Percentiles rank a stretch among this genome's conserved stretches.
These are phyloP conservation scores for Setipinna tenuifilis DNA, from an alignment of 2,797 vertebrate genomes.

Conservation along the genomic window DNA sequence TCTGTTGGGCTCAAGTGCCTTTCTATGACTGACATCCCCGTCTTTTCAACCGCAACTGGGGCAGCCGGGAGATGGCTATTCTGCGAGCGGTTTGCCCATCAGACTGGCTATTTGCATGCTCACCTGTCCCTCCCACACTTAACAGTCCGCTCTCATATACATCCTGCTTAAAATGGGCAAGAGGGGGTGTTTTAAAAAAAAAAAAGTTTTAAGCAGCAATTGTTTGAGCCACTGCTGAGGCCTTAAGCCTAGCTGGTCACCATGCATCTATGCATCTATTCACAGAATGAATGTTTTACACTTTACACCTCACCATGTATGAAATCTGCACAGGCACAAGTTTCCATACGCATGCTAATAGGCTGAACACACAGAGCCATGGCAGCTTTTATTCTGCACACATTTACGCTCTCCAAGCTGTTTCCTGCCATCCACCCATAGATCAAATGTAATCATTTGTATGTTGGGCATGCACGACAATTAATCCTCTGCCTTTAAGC, in stretches of 20 bases:
- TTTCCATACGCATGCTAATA: neutral
- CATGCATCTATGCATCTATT: neutral
- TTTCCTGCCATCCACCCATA: neutral
- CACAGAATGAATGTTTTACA: neutral
- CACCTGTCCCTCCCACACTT: conserved; percentile 19
- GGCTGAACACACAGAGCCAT: neutral
- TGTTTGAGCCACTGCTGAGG: neutral
- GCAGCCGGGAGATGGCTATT: conserved; percentile 41
- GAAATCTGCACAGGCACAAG: neutral
- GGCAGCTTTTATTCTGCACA: neutral
- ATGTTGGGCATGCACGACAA: neutral
- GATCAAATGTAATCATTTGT: conserved; percentile 3
- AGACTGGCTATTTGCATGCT: conserved; percentile 46
- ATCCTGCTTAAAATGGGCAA: too few species aligned
- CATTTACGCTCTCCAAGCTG: neutral
- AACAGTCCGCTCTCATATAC: conserved; percentile 24
- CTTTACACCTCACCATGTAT: neutral
- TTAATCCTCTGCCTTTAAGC: neutral
- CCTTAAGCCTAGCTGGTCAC: neutral
- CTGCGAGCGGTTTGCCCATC: conserved; percentile 32
- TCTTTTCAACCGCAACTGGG: conserved; percentile 46
- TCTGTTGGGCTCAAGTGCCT: conserved; percentile 46
- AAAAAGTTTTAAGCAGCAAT: neutral
- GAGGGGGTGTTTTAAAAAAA: too few species aligned
- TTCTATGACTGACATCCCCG: conserved; percentile 53